Percentiles rank a stretch among this genome's conserved stretches.
Conservation (phyloP, 1,140 invertebrate species). For the Triops longicaudatus region DNA sequence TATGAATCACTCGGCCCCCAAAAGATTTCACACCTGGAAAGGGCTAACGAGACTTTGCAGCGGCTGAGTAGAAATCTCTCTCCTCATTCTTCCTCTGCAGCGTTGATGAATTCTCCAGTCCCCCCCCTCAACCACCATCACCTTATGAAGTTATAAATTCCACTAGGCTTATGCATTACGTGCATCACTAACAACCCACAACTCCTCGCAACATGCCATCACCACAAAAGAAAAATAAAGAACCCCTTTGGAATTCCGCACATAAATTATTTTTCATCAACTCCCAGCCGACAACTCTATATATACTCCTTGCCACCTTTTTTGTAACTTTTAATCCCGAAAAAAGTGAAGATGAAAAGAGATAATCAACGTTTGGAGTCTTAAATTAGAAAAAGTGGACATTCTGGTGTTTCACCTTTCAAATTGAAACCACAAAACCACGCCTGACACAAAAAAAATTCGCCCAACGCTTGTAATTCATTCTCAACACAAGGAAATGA, state of each 20-base stretch:
- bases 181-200: slow-evolving; percentile 9
- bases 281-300: neutral
- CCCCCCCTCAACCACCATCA: neutral
- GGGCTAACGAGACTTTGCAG: slow-evolving; percentile 9
- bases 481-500: too few species aligned
- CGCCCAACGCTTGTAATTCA: too few species aligned
- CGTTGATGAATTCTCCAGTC: neutral
- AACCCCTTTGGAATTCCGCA: neutral
- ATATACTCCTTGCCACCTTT: neutral
- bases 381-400: neutral
- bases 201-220: slow-evolving; percentile 10
- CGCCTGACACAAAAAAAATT: too few species aligned
- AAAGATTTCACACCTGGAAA: slow-evolving; percentile 15
- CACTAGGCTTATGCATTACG: slow-evolving; percentile 9
- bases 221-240: slow-evolving; percentile 15
- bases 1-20: slow-evolving; percentile 14
- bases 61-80: neutral
- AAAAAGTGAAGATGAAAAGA: neutral
- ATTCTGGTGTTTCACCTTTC: neutral
- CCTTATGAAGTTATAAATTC: slow-evolving; percentile 14
- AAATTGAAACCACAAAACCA: neutral
- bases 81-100: neutral
- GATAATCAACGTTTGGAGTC: neutral
- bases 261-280: slow-evolving; percentile 9
- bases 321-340: neutral